Conservation (phyloP, 1,140 invertebrate species). For the Oedothorax gibbosus region DNA sequence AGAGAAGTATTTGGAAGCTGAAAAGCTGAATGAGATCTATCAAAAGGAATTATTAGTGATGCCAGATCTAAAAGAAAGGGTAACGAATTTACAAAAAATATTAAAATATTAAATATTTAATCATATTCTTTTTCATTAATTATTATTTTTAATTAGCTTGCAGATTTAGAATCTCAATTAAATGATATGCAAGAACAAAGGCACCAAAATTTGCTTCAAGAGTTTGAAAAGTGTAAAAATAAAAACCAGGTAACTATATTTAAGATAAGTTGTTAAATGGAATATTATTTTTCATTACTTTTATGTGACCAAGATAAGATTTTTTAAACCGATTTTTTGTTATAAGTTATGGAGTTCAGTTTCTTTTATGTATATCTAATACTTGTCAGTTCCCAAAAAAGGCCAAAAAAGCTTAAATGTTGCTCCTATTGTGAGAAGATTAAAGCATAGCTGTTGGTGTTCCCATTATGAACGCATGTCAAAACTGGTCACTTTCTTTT, state of each 20-base stretch:
- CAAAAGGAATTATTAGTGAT: constrained; percentile 71
- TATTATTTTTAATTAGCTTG: constrained; percentile 62
- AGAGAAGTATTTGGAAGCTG: constrained; percentile 71
- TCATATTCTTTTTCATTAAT: constrained; percentile 32
- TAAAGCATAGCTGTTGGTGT: no score
- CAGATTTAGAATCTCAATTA: constrained; percentile 67
- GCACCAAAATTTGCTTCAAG: constrained; percentile 69
- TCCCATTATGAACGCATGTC: no score
- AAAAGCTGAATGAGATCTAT: constrained; percentile 67
- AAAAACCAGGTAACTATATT: constrained; percentile 72
- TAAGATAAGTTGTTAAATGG: neutral
- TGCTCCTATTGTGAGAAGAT: no score
- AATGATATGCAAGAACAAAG: constrained; percentile 65
- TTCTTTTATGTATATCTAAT: no score
- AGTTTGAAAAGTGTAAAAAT: constrained; percentile 73
- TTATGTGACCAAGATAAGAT: neutral
- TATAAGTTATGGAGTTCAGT: no score
- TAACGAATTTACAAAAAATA: constrained; percentile 64
- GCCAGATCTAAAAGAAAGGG: constrained; percentile 72
- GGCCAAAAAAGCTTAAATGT: no score
- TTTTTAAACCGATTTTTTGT: neutral
- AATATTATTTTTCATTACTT: neutral
- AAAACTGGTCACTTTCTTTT: no score
- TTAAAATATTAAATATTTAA: constrained; percentile 9
- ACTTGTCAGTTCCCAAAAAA: no score